Evolutionary conservation across 2,888 invertebrate genomes (phyloP).

Genomic region (Spialia ferax): DNA sequence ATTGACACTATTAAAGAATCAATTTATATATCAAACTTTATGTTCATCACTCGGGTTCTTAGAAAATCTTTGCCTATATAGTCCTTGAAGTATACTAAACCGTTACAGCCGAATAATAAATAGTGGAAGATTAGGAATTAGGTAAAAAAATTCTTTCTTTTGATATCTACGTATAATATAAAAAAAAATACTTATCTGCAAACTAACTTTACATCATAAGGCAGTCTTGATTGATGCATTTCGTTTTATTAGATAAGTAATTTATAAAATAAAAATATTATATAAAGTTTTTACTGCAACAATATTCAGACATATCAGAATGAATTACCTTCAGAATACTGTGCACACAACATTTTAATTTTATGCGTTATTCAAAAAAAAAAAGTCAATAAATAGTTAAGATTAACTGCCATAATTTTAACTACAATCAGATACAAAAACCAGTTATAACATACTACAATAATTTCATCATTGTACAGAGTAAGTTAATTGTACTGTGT

Average conservation of each 20-base stretch:
- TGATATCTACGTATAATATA: no score
- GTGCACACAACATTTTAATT: conserved; percentile 22
- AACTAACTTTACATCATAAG: conserved; percentile 14
- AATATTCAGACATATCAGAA: conserved; percentile 43
- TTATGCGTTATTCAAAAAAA: conserved; percentile 34
- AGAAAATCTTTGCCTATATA: not conserved
- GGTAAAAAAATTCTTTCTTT: no score
- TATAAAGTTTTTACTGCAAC: conserved; percentile 24
- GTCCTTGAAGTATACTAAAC: not conserved
- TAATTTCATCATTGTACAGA: conserved; percentile 75
- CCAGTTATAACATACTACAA: conserved; percentile 66
- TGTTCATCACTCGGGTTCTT: not conserved
- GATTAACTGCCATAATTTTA: conserved; percentile 75
- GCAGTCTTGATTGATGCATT: conserved; percentile 43
- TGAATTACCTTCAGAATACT: conserved; percentile 26
- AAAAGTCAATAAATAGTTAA: conserved; percentile 53
- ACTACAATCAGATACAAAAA: conserved; percentile 61
- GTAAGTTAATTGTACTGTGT: conserved; percentile 80
- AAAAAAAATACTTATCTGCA: no score
- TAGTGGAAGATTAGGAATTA: not conserved
- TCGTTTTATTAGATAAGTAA: conserved; percentile 40
- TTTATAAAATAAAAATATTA: conserved; percentile 25
- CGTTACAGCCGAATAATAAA: not conserved
- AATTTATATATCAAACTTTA: not conserved
- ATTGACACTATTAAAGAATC: not conserved